A percentile compares a stretch with the other conserved stretches of the same genome.
Conservation (phyloP, 2,113 vertebrate species). For the Anoplopoma fimbria region DNA sequence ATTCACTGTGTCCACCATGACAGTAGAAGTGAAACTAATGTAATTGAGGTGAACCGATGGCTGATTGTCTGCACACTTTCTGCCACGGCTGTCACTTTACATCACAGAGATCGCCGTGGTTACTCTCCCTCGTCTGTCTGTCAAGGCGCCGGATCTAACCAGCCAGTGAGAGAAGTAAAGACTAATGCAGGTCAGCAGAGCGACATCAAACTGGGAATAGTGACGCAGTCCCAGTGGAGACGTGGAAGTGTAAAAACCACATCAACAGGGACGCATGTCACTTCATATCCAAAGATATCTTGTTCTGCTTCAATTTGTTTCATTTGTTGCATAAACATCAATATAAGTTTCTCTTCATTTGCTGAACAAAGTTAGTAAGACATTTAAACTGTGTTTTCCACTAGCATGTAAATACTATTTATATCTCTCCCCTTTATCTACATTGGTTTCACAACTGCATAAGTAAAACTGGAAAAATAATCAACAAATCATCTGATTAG, state of each 20-base stretch:
- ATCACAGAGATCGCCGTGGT: conserved; percentile 44
- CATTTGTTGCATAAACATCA: not conserved
- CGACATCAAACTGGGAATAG: conserved; percentile 9
- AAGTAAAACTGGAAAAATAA: too few relatives aligned
- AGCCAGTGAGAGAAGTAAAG: not conserved
- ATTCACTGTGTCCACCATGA: conserved; percentile 40
- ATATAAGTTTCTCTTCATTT: too few relatives aligned
- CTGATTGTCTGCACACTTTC: conserved; percentile 26
- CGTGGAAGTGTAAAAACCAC: not conserved
- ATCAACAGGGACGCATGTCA: not conserved
- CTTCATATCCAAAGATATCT: too few relatives aligned
- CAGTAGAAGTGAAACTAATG: conserved; percentile 18
- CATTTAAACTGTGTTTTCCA: too few relatives aligned
- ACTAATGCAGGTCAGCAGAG: conserved; percentile 47
- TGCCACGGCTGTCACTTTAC: conserved; percentile 51
- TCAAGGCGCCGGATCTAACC: not conserved
- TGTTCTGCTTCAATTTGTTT: too few relatives aligned
- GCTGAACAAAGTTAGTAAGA: too few relatives aligned
- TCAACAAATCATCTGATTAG: too few relatives aligned
- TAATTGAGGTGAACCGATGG: conserved; percentile 52
- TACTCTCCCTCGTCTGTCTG: not conserved
- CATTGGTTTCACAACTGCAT: too few relatives aligned
- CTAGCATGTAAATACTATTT: too few relatives aligned
- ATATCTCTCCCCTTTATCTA: too few relatives aligned
- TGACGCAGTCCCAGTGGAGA: not conserved